Evolutionary conservation across 1,140 invertebrate species (phyloP), one percentile per base, ranked within the genome.

Genomic region (Stegodyphus dumicola): DNA sequence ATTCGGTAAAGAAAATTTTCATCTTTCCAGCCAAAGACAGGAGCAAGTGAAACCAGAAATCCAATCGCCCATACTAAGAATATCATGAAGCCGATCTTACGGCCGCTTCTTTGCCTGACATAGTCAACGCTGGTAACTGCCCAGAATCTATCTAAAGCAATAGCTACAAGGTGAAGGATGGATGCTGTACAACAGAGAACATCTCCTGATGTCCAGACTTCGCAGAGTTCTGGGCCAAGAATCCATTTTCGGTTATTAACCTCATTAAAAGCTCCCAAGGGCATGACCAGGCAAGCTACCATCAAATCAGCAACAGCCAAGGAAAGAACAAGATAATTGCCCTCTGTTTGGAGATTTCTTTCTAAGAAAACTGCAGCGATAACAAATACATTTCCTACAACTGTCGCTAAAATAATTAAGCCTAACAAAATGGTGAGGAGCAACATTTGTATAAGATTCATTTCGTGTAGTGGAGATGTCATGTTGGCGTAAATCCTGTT

Each of bases 61-160:
- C 96, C 94, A 0, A 95, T 94, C 6, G 93, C 90, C 97, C 97
- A 98, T 7, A 98, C 95, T 15, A 96, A 90, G 56, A 94, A 93
- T 77, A 99, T 97, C 95, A 99, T 97, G 49, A 94, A 92, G 85
- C 96, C 94, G 89, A 99, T 98, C 80, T 95, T 92, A 79, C 89
- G 89, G 69, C 94, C 93, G 89, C 95, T 97, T 88, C 97, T 92
- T 90, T 96, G 95, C 90, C 97, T 95, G 88, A 97, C 96, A 92
- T 98, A 98, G 92, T 97, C 96, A 81, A 98, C 94, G 90, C 97
- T 94, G 66, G 97, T 98, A 88, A 99, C 96, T 77, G 96, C 96
- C 96, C 96, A 98, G 91, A 98, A 99, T 94, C 78, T 94, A 92
- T 98, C 97, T 15, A 98, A 91, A 56, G 97, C 96, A 87, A 98